Evolutionary conservation across 2,113 vertebrate species (phyloP).

Genomic region (Leucopternis melanops): DNA sequence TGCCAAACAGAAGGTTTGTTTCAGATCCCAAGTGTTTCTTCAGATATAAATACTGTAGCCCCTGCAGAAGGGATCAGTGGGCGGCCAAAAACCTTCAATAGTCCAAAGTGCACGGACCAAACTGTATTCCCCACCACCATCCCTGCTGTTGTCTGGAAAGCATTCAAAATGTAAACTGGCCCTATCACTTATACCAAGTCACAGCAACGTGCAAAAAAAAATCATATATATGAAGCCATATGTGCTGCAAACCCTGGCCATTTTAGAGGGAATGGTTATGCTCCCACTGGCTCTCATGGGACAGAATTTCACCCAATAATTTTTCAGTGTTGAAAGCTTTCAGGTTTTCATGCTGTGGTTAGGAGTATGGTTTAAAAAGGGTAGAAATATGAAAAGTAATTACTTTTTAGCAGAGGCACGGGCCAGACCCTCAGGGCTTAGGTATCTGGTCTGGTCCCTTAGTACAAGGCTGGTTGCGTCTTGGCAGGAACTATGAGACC

Average conservation of each 20-base stretch:
- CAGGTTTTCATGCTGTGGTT: conserved; percentile 51
- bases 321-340: conserved; percentile 57
- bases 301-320: conserved; percentile 46
- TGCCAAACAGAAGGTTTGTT: conserved; percentile 69
- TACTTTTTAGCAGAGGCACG: conserved; percentile 21
- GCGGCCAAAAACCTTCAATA: neutral
- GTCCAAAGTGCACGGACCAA: neutral
- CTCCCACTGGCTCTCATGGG: conserved; percentile 3
- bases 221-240: neutral
- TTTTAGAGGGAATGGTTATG: conserved; percentile 31
- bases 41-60: neutral
- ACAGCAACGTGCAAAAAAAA: neutral
- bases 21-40: neutral
- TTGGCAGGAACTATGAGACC: neutral
- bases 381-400: conserved; percentile 48
- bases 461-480: neutral
- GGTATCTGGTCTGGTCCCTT: neutral
- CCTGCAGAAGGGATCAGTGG: neutral
- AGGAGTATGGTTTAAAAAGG: neutral
- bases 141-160: conserved; percentile 10
- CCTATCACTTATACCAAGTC: neutral
- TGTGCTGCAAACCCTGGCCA: conserved; percentile 2
- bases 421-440: conserved; percentile 20
- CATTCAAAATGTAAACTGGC: neutral
- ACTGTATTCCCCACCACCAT: neutral